Evolutionary conservation across 2,797 vertebrate genomes (phyloP).

Genomic region (Cheirogaleus major): DNA sequence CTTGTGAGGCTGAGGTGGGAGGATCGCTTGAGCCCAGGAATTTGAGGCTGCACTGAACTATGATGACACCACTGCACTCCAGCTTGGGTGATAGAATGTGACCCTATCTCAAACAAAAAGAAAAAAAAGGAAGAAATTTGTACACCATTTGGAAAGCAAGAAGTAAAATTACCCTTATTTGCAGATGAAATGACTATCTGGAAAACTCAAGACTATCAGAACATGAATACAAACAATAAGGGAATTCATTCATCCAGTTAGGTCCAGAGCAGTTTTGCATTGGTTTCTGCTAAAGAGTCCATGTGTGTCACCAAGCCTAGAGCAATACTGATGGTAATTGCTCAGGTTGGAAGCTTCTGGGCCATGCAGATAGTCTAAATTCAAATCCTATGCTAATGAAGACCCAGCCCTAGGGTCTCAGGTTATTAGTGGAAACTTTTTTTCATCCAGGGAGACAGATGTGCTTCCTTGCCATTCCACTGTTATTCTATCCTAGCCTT

Average conservation of each 20-base stretch:
- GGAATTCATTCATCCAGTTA: background rate
- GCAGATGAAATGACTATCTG: background rate
- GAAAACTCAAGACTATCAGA: background rate
- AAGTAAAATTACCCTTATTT: background rate
- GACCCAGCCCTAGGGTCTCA: background rate
- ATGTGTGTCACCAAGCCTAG: background rate
- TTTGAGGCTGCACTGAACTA: background rate
- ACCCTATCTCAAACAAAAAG: background rate
- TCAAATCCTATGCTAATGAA: background rate
- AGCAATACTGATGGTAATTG: background rate
- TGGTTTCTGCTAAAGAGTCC: background rate
- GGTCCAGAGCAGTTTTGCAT: background rate
- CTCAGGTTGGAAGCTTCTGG: background rate
- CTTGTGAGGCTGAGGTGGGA: background rate
- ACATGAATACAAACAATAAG: background rate
- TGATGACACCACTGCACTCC: background rate
- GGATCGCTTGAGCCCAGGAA: background rate
- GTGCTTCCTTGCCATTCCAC: background rate
- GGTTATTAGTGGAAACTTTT: background rate
- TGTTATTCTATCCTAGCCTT: background rate
- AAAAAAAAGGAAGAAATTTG: background rate
- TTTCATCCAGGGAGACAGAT: background rate
- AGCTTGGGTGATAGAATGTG: background rate
- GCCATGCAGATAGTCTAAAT: background rate
- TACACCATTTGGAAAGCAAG: no score